Evolutionary conservation across 2,113 vertebrate genomes (phyloP).

Genomic region (Symphodus melops): DNA sequence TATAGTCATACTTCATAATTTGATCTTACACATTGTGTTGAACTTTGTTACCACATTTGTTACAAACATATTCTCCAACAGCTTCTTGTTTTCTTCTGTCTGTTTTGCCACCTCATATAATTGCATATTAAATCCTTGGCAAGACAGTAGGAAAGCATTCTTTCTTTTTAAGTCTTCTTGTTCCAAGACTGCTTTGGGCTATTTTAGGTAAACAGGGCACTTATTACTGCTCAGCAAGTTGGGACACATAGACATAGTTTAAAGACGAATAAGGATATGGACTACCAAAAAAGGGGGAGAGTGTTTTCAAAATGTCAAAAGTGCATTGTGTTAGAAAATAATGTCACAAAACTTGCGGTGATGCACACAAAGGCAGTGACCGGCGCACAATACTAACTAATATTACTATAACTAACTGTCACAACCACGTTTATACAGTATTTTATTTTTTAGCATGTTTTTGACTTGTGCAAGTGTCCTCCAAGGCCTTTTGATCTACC

Average conservation of each 20-base stretch:
- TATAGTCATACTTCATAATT: neutral
- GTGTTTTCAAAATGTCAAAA: neutral
- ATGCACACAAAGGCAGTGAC: neutral
- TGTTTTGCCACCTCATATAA: conserved; percentile 30
- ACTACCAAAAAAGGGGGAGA: neutral
- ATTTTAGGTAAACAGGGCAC: conserved; percentile 41
- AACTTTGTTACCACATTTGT: conserved; percentile 24
- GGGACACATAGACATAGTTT: conserved; percentile 62
- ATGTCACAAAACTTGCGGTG: no score
- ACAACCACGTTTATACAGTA: neutral
- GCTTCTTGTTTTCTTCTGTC: conserved; percentile 15
- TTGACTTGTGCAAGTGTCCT: neutral
- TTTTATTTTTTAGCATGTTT: neutral
- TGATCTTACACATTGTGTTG: neutral
- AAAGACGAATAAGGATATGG: conserved; percentile 13
- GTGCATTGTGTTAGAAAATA: neutral
- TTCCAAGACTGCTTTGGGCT: conserved; percentile 58
- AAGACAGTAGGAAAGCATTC: conserved; percentile 40
- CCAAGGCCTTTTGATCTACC: neutral
- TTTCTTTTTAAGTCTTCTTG: conserved; percentile 42
- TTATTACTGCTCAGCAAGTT: conserved; percentile 56
- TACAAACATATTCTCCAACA: conserved; percentile 21
- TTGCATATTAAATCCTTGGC: conserved; percentile 47
- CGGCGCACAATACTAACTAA: neutral
- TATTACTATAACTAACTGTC: neutral